Evolutionary conservation across 2,113 vertebrate species (phyloP), one percentile per base, ranked within the genome.

Genomic region (Xenotilapia flavipinnis): DNA sequence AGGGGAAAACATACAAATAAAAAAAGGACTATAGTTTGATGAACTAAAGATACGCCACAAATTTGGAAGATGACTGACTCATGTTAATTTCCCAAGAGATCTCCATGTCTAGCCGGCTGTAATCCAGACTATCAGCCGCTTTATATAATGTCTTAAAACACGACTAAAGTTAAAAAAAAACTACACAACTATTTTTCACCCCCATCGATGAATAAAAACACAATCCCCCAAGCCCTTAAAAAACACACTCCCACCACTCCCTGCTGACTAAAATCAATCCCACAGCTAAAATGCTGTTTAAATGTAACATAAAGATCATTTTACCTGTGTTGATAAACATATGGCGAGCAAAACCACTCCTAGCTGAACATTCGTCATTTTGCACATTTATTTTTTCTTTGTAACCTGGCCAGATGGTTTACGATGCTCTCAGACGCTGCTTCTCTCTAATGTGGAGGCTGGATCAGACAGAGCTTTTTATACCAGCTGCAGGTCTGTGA

Each of bases 301-400:
- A 84, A 84, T 7, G 26, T 14, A 26, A 33, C 8, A 56, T 40
- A 42, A 53, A 11, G 14, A 28, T 56, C 6, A 19, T 8, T 93
- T 60, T 96, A 97, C 96, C 96, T 96, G 95, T 89, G 95, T 87
- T 84, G 94, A 93, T 91, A 96, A 91, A 92, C 94, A 96, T 77
- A 95, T 82, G 38, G 91, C 93, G 79, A 96, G 85, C 53, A 96
- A 17, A 82, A 96, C 40, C 53, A 95, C 88, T 93, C 93, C 95
- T 9, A 96, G 87, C 5, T 93, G 94, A 90, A 83, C 45, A 28
- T 90, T 82, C 79, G 91, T 96, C 92, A 96, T 93, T 92, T 87
- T 95, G 68, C 86, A 87, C 96, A 97, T 96, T 68, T 33, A 5
- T 87, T 28, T 28, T 42, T 77, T 21, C 86, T 73, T 45, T 38